Percentiles rank a stretch among this genome's conserved stretches.
Evolutionary conservation across 1,140 invertebrate genomes (phyloP).

Genomic region (Drosophila repletoides): DNA sequence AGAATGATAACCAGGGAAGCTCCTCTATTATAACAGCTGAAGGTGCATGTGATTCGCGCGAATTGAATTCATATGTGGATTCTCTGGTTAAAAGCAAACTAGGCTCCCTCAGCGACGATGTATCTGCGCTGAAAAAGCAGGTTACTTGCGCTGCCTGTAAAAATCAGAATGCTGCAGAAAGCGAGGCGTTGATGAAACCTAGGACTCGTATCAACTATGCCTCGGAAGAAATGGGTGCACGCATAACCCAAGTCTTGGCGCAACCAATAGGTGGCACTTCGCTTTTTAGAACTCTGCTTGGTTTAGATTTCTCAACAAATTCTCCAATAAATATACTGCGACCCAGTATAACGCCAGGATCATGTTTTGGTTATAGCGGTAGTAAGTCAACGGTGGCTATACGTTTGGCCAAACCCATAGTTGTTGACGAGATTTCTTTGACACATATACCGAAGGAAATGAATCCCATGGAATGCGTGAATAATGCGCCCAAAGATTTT

Average conservation of each 20-base stretch:
- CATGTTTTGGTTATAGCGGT: conserved; percentile 61
- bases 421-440: conserved; percentile 49
- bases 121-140: conserved; percentile 54
- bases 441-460: conserved; percentile 57
- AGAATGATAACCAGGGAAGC: not conserved
- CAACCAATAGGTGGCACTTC: conserved; percentile 29
- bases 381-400: conserved; percentile 38
- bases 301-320: conserved; percentile 62
- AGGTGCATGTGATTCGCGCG: conserved; percentile 4
- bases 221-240: conserved; percentile 56
- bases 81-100: conserved; percentile 54
- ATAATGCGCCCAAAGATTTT: conserved; percentile 70
- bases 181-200: not conserved
- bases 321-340: conserved; percentile 64
- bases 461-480: conserved; percentile 41
- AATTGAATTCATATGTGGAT: conserved; percentile 51
- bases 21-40: not conserved
- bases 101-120: conserved; percentile 54
- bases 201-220: conserved; percentile 60
- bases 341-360: conserved; percentile 44
- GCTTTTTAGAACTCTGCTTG: conserved; percentile 42
- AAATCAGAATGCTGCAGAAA: not conserved
- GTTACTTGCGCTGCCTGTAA: conserved; percentile 9
- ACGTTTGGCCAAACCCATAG: conserved; percentile 48
- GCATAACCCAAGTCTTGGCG: conserved; percentile 36